A percentile compares a stretch with the other conserved stretches of the same genome.
Conservation (phyloP, 2,888 invertebrate genomes). For the Dryobotodes eremita region DNA sequence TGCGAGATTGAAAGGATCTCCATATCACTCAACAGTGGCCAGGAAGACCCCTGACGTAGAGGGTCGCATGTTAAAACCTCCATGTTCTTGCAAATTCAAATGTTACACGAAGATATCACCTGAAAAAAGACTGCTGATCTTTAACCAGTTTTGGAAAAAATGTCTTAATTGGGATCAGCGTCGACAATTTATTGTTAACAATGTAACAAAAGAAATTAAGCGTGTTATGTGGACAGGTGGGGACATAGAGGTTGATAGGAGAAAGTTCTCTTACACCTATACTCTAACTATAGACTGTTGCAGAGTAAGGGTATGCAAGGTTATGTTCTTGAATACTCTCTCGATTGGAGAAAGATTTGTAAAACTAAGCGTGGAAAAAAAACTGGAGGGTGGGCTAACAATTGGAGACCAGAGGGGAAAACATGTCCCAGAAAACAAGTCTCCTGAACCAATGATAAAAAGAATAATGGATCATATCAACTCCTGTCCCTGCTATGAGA, state of each 20-base stretch:
- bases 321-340: slow-evolving; percentile 29
- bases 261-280: slow-evolving; percentile 14
- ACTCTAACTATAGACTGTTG: slow-evolving; percentile 11
- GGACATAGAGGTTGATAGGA: slow-evolving; percentile 2
- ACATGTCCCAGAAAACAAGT: slow-evolving; percentile 14
- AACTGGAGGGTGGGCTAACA: slow-evolving; percentile 23
- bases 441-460: slow-evolving; percentile 4
- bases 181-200: slow-evolving; percentile 18
- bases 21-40: slow-evolving; percentile 12
- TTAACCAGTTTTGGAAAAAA: slow-evolving; percentile 24
- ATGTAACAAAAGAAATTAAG: slow-evolving; percentile 18
- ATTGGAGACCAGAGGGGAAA: slow-evolving; percentile 22
- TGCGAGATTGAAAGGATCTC: neutral
- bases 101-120: slow-evolving; percentile 13
- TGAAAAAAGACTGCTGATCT: slow-evolving; percentile 16
- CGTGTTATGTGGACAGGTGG: slow-evolving; percentile 15
- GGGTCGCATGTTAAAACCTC: slow-evolving; percentile 17
- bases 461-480: slow-evolving; percentile 12
- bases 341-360: slow-evolving; percentile 1
- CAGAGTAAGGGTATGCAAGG: slow-evolving; percentile 21
- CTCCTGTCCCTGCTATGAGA: slow-evolving; percentile 23
- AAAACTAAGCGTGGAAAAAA: slow-evolving; percentile 24
- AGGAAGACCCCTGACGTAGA: slow-evolving; percentile 15
- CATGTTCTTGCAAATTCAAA: slow-evolving; percentile 25
- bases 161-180: slow-evolving; percentile 21